These are phyloP conservation scores for Muraenolepis orangiensis DNA, from an alignment of 2,797 vertebrate genomes.

Conservation along the genomic window DNA sequence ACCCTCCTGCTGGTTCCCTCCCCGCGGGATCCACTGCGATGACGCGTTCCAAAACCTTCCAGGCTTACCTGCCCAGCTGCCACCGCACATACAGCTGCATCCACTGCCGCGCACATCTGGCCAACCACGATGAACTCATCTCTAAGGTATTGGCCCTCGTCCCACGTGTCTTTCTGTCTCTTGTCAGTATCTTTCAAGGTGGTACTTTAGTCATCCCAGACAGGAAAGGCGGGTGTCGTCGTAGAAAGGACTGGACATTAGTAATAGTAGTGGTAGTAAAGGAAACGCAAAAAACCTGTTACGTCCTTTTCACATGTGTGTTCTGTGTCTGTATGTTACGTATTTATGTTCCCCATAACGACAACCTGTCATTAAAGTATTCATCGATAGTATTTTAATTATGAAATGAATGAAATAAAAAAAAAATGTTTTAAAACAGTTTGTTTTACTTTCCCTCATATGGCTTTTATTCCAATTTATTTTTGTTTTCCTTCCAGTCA, in stretches of 20 bases:
- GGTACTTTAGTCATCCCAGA: too few relatives aligned
- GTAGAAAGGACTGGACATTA: too few relatives aligned
- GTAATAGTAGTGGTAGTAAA: background rate
- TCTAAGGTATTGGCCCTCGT: constrained; percentile 98
- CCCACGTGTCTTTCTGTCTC: too few relatives aligned
- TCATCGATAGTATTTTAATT: background rate
- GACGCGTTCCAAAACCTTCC: constrained; percentile 85
- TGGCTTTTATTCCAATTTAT: background rate
- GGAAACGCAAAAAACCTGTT: background rate
- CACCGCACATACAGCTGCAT: constrained; percentile 98
- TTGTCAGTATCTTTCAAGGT: too few relatives aligned
- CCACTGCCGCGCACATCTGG: constrained; percentile 98
- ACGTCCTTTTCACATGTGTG: background rate
- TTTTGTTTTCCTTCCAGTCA: too few relatives aligned
- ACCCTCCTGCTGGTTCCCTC: constrained; percentile 68
- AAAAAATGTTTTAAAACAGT: background rate
- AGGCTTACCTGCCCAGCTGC: constrained; percentile 94
- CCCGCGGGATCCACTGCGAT: too few relatives aligned
- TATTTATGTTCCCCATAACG: background rate
- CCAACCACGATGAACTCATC: constrained; percentile 97
- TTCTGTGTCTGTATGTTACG: background rate
- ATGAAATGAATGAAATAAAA: too few relatives aligned
- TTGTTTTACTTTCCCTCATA: background rate
- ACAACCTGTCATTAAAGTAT: background rate
- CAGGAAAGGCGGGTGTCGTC: too few relatives aligned